Conservation (phyloP, 2,888 invertebrate genomes). For the Conistra vaccinii region DNA sequence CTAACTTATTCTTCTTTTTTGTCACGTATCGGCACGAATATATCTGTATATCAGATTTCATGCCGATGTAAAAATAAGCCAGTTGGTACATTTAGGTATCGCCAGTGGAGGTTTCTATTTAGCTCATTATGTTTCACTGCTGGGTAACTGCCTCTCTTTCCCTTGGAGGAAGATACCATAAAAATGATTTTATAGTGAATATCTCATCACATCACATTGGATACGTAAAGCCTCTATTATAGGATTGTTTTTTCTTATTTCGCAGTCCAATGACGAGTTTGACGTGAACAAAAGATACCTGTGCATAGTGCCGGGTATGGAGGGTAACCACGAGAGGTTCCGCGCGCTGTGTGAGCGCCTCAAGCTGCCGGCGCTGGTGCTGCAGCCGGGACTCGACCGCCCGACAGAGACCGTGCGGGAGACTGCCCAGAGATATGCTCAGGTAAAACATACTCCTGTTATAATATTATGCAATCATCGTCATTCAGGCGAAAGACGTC, state of each 20-base stretch:
- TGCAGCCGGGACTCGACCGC: conserved; percentile 76
- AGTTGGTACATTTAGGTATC: not conserved
- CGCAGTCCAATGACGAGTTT: conserved; percentile 36
- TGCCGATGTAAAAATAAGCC: not conserved
- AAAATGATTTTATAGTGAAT: not conserved
- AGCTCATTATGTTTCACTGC: not conserved
- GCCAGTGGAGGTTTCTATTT: too few relatives aligned
- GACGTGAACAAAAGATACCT: conserved; percentile 69
- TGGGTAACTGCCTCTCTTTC: not conserved
- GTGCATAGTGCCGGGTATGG: conserved; percentile 77
- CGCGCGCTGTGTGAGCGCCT: conserved; percentile 21
- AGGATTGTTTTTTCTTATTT: not conserved
- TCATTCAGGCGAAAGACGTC: not conserved
- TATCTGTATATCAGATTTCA: not conserved
- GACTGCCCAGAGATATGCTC: conserved; percentile 70
- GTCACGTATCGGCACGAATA: not conserved
- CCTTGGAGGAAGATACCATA: not conserved
- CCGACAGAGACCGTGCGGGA: conserved; percentile 69
- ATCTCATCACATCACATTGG: not conserved
- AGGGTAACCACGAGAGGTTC: conserved; percentile 76
- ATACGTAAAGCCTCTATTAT: not conserved
- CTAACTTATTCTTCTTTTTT: not conserved
- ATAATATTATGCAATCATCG: not conserved
- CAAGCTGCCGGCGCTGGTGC: conserved; percentile 75
- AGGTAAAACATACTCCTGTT: conserved; percentile 61